A percentile compares a stretch with the other conserved stretches of the same genome.
These are phyloP conservation scores for Tolypeutes matacus DNA, from an alignment of 2,797 vertebrate genomes.

Conservation along the genomic window DNA sequence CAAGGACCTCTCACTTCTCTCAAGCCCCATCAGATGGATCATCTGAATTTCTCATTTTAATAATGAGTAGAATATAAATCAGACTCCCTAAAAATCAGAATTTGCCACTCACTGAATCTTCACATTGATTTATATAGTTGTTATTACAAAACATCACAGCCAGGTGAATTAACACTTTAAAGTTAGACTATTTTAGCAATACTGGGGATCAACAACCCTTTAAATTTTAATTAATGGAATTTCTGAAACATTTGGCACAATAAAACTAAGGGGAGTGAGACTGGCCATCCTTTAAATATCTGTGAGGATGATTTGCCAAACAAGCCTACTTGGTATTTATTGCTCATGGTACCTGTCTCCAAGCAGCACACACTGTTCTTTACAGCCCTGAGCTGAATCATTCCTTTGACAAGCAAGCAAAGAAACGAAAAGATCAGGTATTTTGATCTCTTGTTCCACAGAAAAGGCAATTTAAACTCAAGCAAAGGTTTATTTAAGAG, in stretches of 20 bases:
- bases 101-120: background rate
- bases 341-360: background rate
- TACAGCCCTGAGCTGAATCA: background rate
- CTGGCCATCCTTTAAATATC: background rate
- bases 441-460: slow-evolving; percentile 21
- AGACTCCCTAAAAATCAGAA: background rate
- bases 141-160: background rate
- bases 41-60: background rate
- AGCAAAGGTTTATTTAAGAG: background rate
- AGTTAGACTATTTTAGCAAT: background rate
- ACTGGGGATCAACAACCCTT: background rate
- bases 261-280: background rate
- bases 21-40: background rate
- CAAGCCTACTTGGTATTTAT: background rate
- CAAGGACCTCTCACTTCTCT: background rate
- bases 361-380: slow-evolving; percentile 8
- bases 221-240: slow-evolving; percentile 52
- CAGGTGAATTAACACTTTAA: background rate
- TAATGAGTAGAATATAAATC: background rate
- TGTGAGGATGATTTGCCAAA: slow-evolving; percentile 28
- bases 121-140: background rate
- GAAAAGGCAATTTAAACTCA: slow-evolving; percentile 10
- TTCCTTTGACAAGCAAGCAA: background rate
- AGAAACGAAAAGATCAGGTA: background rate
- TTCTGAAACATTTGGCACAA: background rate